Conservation (phyloP, 2,797 vertebrate species). For the Epinephelus coioides region DNA sequence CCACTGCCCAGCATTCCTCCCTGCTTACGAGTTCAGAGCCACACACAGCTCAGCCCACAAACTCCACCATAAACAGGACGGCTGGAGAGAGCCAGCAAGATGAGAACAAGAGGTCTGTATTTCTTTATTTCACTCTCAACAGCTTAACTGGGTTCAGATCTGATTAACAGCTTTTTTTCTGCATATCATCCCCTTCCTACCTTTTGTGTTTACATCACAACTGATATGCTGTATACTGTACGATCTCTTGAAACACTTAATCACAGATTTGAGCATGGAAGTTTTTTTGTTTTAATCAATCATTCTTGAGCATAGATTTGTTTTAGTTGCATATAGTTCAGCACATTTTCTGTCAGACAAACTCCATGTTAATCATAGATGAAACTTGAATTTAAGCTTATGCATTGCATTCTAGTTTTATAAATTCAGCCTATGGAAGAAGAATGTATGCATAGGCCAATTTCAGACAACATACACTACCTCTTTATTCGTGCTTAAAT, state of each 20-base stretch:
- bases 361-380: too few species aligned
- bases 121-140: neutral
- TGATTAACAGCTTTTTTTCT: neutral
- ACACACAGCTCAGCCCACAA: neutral
- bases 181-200: too few species aligned
- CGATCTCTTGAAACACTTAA: neutral
- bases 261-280: neutral
- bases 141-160: neutral
- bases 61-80: neutral
- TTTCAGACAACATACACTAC: neutral
- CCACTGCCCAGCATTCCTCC: neutral
- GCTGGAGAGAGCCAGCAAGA: neutral
- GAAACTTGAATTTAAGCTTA: neutral
- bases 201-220: neutral
- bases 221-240: neutral
- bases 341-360: neutral
- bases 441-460: neutral
- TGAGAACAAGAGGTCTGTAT: slow-evolving; percentile 20
- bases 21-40: neutral
- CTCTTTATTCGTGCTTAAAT: neutral
- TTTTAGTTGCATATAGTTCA: neutral
- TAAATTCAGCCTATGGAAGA: neutral
- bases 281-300: neutral
- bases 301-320: neutral
- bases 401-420: neutral